A percentile compares a stretch with the other conserved stretches of the same genome.
Evolutionary conservation across 2,113 vertebrate species (phyloP).

Genomic region (Microcebus jonahi): DNA sequence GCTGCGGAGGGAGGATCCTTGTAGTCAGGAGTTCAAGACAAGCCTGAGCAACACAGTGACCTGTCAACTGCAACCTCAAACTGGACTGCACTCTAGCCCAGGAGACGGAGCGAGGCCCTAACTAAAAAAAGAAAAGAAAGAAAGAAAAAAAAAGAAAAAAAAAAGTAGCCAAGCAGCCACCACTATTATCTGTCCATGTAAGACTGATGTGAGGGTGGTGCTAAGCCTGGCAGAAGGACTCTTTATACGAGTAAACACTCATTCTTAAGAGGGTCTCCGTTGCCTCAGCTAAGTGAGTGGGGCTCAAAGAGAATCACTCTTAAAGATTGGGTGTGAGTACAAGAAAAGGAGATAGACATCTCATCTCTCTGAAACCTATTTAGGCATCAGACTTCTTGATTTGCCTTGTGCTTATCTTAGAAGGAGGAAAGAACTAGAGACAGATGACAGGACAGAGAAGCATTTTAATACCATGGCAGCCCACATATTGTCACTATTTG

Average conservation of each 20-base stretch:
- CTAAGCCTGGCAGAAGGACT: neutral
- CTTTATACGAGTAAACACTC: neutral
- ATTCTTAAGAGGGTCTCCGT: neutral
- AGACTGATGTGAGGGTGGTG: neutral
- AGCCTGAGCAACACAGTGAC: too few species aligned
- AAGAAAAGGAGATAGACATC: neutral
- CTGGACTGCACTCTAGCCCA: too few species aligned
- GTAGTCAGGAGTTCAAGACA: too few species aligned
- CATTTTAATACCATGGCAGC: neutral
- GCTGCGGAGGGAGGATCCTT: too few species aligned
- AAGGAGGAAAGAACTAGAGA: neutral
- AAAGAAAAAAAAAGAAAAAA: too few species aligned
- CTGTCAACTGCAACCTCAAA: too few species aligned
- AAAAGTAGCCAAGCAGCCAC: neutral
- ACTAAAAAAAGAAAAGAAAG: too few species aligned
- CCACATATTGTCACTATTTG: too few species aligned
- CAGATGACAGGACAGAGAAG: neutral
- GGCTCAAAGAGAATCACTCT: neutral
- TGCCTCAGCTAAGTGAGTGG: neutral
- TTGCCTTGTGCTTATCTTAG: neutral
- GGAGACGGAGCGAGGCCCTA: too few species aligned
- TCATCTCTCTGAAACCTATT: neutral
- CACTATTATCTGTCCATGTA: neutral
- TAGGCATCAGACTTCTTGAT: neutral
- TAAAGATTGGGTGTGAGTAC: neutral